Evolutionary conservation across 92 coral and sea anemone species (phyloP).

Genomic region (Galaxea fascicularis): DNA sequence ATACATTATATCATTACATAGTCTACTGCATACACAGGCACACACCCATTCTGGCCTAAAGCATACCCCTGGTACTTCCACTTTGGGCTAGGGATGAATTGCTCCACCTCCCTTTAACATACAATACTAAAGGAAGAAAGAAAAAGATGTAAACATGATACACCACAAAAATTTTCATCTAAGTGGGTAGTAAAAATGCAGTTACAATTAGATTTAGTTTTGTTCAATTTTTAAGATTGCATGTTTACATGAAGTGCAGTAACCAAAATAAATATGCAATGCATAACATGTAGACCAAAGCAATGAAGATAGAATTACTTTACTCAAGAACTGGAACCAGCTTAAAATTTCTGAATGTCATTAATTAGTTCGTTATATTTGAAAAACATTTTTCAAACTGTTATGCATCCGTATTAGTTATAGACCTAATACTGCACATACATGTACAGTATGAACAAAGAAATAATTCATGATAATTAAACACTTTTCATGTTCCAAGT

Average conservation of each 20-base stretch:
- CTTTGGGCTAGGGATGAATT: background rate
- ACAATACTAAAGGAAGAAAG: background rate
- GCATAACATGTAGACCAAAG: background rate
- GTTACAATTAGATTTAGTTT: background rate
- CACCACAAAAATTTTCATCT: too few relatives aligned
- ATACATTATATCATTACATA: too few relatives aligned
- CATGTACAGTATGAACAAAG: too few relatives aligned
- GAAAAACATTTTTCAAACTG: background rate
- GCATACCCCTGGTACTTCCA: background rate
- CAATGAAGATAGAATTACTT: too few relatives aligned
- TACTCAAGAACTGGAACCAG: too few relatives aligned
- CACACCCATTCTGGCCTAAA: conserved; percentile 13
- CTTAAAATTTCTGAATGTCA: too few relatives aligned
- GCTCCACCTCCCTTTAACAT: background rate
- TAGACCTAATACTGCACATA: background rate
- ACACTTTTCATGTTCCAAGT: too few relatives aligned
- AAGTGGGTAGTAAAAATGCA: background rate
- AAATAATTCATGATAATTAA: too few relatives aligned
- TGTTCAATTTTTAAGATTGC: background rate
- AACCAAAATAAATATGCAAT: background rate
- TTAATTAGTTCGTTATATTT: too few relatives aligned
- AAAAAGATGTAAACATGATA: too few relatives aligned
- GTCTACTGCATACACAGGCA: background rate
- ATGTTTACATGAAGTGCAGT: background rate
- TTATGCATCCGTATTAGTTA: background rate